Percentiles rank a stretch among this genome's conserved stretches.
Conservation (phyloP, 2,113 vertebrate genomes). For the Alexandromys fortis region DNA sequence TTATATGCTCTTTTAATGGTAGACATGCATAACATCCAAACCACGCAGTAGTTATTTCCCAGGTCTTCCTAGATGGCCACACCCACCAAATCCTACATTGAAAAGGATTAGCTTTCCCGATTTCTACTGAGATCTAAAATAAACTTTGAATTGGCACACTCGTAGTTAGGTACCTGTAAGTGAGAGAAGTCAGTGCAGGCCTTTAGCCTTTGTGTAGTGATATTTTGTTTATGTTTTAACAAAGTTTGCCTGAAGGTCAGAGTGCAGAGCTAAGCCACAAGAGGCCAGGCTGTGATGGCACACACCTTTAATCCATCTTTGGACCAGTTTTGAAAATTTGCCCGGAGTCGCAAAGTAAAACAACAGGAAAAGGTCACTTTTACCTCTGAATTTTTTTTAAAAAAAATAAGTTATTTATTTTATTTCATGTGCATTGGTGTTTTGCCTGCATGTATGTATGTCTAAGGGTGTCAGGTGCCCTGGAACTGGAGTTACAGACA, state of each 20-base stretch:
- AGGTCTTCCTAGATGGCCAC: slow-evolving; percentile 64
- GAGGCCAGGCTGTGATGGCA: too few species aligned
- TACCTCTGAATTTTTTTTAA: background rate
- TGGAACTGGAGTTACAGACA: too few species aligned
- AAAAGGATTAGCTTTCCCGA: slow-evolving; percentile 48
- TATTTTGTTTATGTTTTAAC: too few species aligned
- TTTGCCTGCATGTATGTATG: too few species aligned
- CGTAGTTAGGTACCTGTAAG: background rate
- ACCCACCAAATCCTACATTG: slow-evolving; percentile 57
- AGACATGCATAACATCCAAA: slow-evolving; percentile 65
- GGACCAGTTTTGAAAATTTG: background rate
- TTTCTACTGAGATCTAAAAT: slow-evolving; percentile 49
- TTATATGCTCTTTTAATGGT: slow-evolving; percentile 62
- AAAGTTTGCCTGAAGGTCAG: too few species aligned
- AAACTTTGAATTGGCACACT: slow-evolving; percentile 15
- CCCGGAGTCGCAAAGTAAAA: background rate
- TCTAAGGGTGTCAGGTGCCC: too few species aligned
- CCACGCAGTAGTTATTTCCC: slow-evolving; percentile 66
- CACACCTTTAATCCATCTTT: background rate
- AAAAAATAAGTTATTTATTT: too few species aligned
- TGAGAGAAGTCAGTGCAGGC: background rate
- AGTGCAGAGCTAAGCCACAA: too few species aligned
- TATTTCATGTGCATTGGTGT: too few species aligned
- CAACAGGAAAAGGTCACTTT: background rate
- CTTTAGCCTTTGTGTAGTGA: background rate